Evolutionary conservation across 1,140 invertebrate genomes (phyloP).

Genomic region (Spodoptera litura): DNA sequence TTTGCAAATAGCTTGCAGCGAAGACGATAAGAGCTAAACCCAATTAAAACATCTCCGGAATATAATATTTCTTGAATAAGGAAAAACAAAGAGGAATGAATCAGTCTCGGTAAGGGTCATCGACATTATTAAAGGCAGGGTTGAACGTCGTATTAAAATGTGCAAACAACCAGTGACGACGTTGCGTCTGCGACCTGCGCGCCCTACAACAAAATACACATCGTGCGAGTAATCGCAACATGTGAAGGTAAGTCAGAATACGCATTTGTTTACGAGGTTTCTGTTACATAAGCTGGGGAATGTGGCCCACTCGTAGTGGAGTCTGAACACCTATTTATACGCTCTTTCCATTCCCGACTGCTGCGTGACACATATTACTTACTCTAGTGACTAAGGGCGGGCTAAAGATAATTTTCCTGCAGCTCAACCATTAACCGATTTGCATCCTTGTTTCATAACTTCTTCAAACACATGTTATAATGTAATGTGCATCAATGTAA

Average conservation of each 20-base stretch:
- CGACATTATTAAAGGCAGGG: constrained; percentile 13
- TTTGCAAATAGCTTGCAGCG: too few relatives aligned
- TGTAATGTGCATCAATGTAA: constrained; percentile 29
- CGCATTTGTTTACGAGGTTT: constrained; percentile 74
- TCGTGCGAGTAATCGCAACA: constrained; percentile 24
- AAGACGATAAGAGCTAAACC: too few relatives aligned
- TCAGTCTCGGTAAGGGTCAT: constrained; percentile 13
- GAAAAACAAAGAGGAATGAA: constrained; percentile 11
- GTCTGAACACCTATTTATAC: constrained; percentile 74
- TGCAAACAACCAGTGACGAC: neutral
- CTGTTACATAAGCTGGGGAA: constrained; percentile 72
- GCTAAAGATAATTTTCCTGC: constrained; percentile 72
- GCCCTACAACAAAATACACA: constrained; percentile 25
- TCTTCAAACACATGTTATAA: constrained; percentile 31
- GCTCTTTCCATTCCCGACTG: constrained; percentile 73
- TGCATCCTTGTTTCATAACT: constrained; percentile 36
- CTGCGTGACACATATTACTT: constrained; percentile 71
- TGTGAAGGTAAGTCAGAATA: constrained; percentile 43
- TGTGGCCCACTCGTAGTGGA: constrained; percentile 61
- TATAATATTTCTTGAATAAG: constrained; percentile 14
- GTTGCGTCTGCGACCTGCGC: neutral
- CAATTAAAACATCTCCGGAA: neutral
- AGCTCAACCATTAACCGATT: constrained; percentile 59
- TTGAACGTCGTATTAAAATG: constrained; percentile 7
- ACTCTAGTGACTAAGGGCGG: constrained; percentile 69